Conservation (phyloP, 2,797 vertebrate species). For the Spheniscus humboldti region DNA sequence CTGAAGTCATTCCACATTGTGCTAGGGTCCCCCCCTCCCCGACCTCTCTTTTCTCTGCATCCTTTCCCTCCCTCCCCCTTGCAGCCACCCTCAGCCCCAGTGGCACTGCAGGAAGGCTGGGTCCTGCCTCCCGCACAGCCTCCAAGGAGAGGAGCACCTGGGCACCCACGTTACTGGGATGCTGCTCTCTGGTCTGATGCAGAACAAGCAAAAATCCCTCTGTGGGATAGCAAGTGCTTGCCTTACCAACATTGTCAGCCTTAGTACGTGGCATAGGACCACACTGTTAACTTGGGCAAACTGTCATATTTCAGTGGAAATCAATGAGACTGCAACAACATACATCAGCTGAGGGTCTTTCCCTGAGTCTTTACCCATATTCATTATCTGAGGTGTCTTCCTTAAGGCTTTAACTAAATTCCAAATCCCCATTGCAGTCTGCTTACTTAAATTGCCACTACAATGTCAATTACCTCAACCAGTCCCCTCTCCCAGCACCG, state of each 20-base stretch:
- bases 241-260: neutral
- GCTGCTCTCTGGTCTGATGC: neutral
- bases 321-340: neutral
- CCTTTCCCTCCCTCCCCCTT: neutral
- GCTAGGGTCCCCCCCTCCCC: neutral
- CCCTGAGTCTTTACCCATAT: neutral
- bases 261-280: neutral
- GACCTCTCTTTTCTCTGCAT: neutral
- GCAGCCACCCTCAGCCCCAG: neutral
- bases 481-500: neutral
- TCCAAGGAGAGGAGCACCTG: neutral
- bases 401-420: neutral
- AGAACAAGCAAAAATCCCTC: neutral
- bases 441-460: neutral
- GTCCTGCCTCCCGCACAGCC: neutral
- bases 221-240: accelerated
- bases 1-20: neutral
- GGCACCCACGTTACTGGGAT: accelerated
- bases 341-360: neutral
- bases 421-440: neutral
- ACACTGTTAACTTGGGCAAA: neutral
- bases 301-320: neutral
- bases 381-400: neutral
- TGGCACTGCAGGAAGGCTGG: neutral
- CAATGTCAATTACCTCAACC: neutral